A percentile compares a stretch with the other conserved stretches of the same genome.
phyloP scores from a whole-genome alignment of 2,888 invertebrate genomes.

The Sphaerophoria rueppellii region DNA sequence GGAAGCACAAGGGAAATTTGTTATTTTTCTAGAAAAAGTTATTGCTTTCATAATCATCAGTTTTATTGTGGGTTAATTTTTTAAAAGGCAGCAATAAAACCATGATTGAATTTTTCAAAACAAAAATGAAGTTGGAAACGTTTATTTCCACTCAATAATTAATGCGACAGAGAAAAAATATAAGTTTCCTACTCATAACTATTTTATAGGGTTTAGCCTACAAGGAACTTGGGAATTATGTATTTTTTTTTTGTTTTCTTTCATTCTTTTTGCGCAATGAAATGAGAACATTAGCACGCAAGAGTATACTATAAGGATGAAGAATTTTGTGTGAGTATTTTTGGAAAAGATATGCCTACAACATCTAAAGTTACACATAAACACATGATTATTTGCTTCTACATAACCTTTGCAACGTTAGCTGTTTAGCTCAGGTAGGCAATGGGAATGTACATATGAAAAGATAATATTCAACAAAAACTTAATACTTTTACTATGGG shows the following conservation, averaged over 20 bases:
- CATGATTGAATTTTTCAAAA: neutral
- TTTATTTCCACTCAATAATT: neutral
- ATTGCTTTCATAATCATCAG: neutral
- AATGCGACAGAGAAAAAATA: neutral
- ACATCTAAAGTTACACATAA: slow-evolving; percentile 10
- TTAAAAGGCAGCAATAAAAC: neutral
- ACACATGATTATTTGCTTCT: slow-evolving; percentile 1
- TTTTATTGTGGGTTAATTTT: neutral
- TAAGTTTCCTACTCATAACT: neutral
- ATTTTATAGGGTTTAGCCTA: neutral
- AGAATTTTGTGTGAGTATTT: no score
- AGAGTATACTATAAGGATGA: neutral
- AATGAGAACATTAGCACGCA: slow-evolving; percentile 26
- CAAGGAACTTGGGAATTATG: neutral
- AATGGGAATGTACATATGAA: neutral
- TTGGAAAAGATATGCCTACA: slow-evolving; percentile 2
- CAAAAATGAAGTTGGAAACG: neutral
- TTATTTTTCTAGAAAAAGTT: neutral
- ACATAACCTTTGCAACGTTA: neutral
- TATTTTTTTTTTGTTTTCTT: neutral
- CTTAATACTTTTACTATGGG: slow-evolving; percentile 18
- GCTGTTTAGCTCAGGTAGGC: neutral
- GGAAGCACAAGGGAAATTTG: neutral
- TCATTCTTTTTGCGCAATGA: slow-evolving; percentile 21
- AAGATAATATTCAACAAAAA: slow-evolving; percentile 32